Evolutionary conservation across 2,113 vertebrate genomes (phyloP), one percentile per base, ranked within the genome.

Genomic region (Prionailurus bengalensis): DNA sequence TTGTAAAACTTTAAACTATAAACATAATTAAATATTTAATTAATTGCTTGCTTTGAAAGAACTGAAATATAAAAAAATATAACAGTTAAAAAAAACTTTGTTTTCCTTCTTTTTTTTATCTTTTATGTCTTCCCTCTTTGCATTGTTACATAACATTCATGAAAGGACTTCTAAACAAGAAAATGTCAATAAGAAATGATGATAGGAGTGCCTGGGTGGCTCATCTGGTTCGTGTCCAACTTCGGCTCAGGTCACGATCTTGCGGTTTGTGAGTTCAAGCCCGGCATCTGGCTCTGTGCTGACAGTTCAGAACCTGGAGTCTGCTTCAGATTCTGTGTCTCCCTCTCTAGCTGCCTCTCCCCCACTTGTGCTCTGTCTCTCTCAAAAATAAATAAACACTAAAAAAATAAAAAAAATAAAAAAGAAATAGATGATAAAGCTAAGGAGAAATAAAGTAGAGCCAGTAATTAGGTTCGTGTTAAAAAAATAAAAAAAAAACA

Each of bases 21-120:
- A 88, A 45, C 65, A 84, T 21, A 89, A n/a, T 68, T 84, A 39
- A 85, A 95, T 79, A 70, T 39, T 85, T 85, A 36, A 70, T 45
- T 31, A 73, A 36, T 70, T 73, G 2, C n/a, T 39, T 58, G 36
- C 15, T 95, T 91, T 66, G 61, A 87, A 89, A 89, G 76, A 90
- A 71, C 58, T 36, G 48, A 39, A 61, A 70, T 89, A 14, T 82
- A 89, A 73, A n/a, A 6, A 29, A 82, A 61, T 68, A 14, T 61
- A 90, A 53, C 15, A 17, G 1, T 1, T 58, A 29, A 65, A 73
- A 58, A 81, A 68, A 15, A 4, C 0, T 8, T 36, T 48, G 81
- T 25, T 19, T 71, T 36, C 21, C 45, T 93, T 65, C 33, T 94
- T 80, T n/a, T 55, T 76, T 48, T 9, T 45, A 16, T 36, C 14